Evolutionary conservation across 2,888 invertebrate species (phyloP), one percentile per base, ranked within the genome.

Genomic region (Trypoxylon attenuatum): DNA sequence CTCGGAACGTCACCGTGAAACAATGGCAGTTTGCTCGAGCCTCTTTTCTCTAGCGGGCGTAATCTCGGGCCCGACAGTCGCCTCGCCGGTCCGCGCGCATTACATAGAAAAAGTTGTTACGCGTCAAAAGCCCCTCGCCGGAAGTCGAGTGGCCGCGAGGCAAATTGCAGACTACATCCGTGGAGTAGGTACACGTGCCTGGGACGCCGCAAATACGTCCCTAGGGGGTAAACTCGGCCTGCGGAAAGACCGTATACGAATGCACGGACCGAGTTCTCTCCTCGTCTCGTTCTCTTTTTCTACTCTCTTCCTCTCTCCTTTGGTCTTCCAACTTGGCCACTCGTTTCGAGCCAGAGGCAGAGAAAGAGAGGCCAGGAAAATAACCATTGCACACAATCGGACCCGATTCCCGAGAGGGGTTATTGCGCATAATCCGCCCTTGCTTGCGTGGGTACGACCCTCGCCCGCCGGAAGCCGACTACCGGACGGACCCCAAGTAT

Each of bases 351-450:
- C n/a, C n/a, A n/a, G n/a, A n/a, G n/a, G n/a, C n/a, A n/a, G n/a
- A n/a, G n/a, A 52, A n/a, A 47, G 68, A 62, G 59, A 46, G 54
- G 55, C 46, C 61, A 71, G 69, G 78, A 76, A 78, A 81, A 81
- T 80, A 80, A 82, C 78, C 78, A 78, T 80, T 78, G 73, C 60
- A 66, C 76, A 71, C 72, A 78, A 77, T 78, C 75, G 74, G n/a
- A 57, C 63, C 60, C 65, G 67, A 58, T 64, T 25, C 54, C 59
- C 59, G 69, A 69, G 68, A 69, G 73, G 77, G 73, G 71, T 76
- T 71, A 73, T 77, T 77, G 73, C 74, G 72, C 71, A 78, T 77
- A 77, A 79, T 79, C 73, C 75, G 65, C 69, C 75, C 74, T 67
- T 57, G 65, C 49, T 51, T 56, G 52, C 27, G 45, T 45, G 62